Base-by-base conservation (phyloP, 2,888 invertebrate species). In the Polyploca ridens region DNA sequence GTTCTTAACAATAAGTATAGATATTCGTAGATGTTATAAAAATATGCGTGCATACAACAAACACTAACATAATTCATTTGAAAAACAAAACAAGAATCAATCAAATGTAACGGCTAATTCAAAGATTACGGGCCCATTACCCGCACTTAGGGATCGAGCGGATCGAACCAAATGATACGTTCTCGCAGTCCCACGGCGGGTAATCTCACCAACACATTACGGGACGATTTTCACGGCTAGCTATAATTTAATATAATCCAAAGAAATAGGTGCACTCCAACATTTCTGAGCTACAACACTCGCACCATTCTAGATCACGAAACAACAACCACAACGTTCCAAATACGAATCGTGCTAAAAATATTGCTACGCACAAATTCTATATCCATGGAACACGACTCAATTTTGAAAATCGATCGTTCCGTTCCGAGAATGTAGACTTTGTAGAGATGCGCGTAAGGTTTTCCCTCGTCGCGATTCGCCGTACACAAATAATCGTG, bases 241-340 rank as follows among this genome's bases (percentile, higher is more conserved):
- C 90, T 90, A 90, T 93, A 93, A 93, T 94, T 93, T 93, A 94
- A 93, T 93, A 93, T 94, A 93, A 93, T 92, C 91, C 91, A 93
- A 94, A 93, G 93, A 89, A 93, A 92, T 92, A 91, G 91, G 84
- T 90, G 88, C 87, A 88, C 83, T 89, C 85, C 84, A 84, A 76
- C 73, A 73, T 82, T 82, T 80, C 77, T 70, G 65, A 80, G 78
- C 71, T 69, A 68, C 69, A 69, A 46, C 62, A 33, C 65, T 57
- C 80, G 77, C 68, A 68, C 83, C 69, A 86, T 74, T 74, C 59
- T 81, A 79, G 76, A 80, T 68, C 74, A 64, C 73, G 73, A 66
- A 61, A 67, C 61, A 58, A 70, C 62, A 58, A 27, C 67, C 62
- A 66, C 62, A 68, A 62, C 64, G 72, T 73, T 72, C 62, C 62